These are phyloP conservation scores for Scrobipalpa atriplicella DNA, from an alignment of 2,888 invertebrate genomes.

Conservation along the genomic window DNA sequence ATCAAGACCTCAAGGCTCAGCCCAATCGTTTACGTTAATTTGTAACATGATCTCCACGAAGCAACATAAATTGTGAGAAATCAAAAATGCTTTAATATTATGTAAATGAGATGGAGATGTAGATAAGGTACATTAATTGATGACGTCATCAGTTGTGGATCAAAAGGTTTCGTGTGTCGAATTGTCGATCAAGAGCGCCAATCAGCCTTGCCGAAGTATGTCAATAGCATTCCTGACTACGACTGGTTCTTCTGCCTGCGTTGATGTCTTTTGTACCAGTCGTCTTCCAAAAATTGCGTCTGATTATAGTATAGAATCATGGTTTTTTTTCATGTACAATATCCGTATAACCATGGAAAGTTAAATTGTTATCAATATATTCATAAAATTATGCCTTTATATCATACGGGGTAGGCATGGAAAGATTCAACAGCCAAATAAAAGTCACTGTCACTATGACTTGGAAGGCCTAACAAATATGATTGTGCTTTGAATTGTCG, in stretches of 20 bases:
- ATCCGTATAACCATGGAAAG: too few relatives aligned
- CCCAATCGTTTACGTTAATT: background rate
- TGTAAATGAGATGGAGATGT: conserved; percentile 4
- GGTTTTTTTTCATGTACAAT: too few relatives aligned
- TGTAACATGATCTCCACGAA: background rate
- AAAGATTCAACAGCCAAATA: too few relatives aligned
- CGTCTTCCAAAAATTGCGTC: too few relatives aligned
- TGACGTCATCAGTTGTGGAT: conserved; percentile 30
- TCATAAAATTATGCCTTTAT: too few relatives aligned
- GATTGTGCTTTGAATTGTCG: too few relatives aligned
- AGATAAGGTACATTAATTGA: conserved; percentile 18
- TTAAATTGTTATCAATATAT: too few relatives aligned
- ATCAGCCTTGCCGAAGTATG: conserved; percentile 64
- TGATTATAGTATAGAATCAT: too few relatives aligned
- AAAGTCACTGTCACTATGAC: too few relatives aligned
- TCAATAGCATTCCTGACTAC: conserved; percentile 38
- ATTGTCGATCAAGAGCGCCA: conserved; percentile 16
- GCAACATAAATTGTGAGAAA: background rate
- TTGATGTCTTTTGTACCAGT: too few relatives aligned
- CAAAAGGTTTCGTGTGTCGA: conserved; percentile 35
- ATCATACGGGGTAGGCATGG: too few relatives aligned
- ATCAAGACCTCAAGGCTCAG: background rate
- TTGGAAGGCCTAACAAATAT: too few relatives aligned
- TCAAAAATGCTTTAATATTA: background rate
- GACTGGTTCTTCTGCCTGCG: background rate